Evolutionary conservation across 2,797 vertebrate genomes (phyloP).

Genomic region (Brachymystax lenok): DNA sequence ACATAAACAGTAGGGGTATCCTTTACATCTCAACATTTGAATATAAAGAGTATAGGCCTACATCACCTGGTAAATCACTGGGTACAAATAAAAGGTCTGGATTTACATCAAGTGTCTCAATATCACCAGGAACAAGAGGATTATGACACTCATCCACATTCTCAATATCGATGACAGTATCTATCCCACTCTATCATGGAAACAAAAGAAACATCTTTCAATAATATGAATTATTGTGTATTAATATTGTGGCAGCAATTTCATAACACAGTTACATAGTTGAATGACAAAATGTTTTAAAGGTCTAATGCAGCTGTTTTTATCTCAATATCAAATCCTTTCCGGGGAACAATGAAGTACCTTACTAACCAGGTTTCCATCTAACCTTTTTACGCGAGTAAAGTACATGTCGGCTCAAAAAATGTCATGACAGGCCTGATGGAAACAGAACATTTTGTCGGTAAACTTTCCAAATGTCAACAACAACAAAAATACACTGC

Average conservation of each 20-base stretch:
- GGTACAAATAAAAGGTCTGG: slow-evolving; percentile 21
- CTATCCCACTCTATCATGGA: slow-evolving; percentile 3
- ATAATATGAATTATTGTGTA: neutral
- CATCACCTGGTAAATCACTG: slow-evolving; percentile 13
- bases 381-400: no score
- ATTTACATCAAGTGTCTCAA: slow-evolving; percentile 4
- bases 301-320: neutral
- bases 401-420: no score
- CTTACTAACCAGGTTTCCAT: no score
- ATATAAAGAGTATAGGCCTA: neutral
- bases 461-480: no score
- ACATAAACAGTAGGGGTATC: neutral
- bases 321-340: no score
- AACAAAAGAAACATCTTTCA: neutral
- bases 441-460: no score
- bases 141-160: slow-evolving; percentile 9
- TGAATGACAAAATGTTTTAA: neutral
- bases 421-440: no score
- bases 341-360: no score
- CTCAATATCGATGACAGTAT: slow-evolving; percentile 17
- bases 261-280: neutral
- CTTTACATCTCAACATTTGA: neutral
- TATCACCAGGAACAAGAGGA: slow-evolving; percentile 13
- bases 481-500: no score
- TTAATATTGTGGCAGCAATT: neutral